Evolutionary conservation across 2,113 vertebrate genomes (phyloP).

Genomic region (Grallaria varia): DNA sequence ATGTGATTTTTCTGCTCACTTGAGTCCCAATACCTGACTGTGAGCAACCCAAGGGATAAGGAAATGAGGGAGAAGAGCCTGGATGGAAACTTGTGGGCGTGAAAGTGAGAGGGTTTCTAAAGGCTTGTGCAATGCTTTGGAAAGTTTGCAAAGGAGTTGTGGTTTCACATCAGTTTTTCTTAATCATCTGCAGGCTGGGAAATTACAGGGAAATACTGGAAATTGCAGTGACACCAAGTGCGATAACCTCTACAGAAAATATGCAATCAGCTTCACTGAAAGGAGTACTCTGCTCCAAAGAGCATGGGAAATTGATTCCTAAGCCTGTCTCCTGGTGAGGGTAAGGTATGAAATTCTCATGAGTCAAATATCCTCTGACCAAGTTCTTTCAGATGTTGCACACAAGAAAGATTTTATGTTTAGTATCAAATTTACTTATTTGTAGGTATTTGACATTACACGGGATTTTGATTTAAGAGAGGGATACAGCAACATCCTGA

Average conservation of each 20-base stretch:
- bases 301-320: neutral
- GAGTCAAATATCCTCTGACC: neutral
- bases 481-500: accelerated
- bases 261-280: neutral
- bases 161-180: neutral
- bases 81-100: neutral
- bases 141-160: neutral
- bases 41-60: neutral
- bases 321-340: neutral
- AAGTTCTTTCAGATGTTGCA: neutral
- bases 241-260: neutral
- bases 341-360: neutral
- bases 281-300: neutral
- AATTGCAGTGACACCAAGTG: neutral
- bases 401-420: neutral
- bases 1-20: neutral
- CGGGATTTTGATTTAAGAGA: neutral
- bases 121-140: neutral
- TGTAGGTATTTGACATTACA: neutral
- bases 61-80: neutral
- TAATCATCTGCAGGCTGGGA: neutral
- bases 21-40: neutral
- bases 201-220: neutral
- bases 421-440: neutral
- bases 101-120: neutral